Evolutionary conservation across 2,797 vertebrate genomes (phyloP).

Genomic region (Macropodus opercularis): DNA sequence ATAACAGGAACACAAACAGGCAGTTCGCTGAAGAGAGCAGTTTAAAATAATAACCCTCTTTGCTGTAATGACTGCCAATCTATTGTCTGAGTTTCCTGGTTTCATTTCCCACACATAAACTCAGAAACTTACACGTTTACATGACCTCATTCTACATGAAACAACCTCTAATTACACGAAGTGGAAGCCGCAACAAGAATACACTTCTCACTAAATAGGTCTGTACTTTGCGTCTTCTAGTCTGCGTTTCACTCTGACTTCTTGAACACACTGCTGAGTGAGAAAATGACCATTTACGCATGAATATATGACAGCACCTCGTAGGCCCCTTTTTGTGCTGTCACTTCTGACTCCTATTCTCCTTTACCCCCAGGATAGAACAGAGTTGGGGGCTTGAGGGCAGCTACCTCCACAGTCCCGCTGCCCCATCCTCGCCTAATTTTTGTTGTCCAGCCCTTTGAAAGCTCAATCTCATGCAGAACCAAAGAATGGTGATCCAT

Average conservation of each 20-base stretch:
- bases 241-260: constrained; percentile 52
- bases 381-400: constrained; percentile 78
- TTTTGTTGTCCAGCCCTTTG: constrained; percentile 86
- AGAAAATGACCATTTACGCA: constrained; percentile 84
- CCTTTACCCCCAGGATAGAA: constrained; percentile 76
- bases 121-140: constrained; percentile 75
- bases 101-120: constrained; percentile 80
- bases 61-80: constrained; percentile 69
- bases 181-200: constrained; percentile 75
- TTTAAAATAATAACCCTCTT: constrained; percentile 75
- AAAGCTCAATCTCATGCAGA: constrained; percentile 84
- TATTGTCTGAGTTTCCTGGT: constrained; percentile 80
- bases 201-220: constrained; percentile 67
- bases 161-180: constrained; percentile 81
- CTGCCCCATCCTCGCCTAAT: constrained; percentile 81
- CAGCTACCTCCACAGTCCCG: constrained; percentile 85
- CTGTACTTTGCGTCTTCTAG: constrained; percentile 55
- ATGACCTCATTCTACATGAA: constrained; percentile 74
- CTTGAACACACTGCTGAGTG: constrained; percentile 68
- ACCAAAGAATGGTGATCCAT: constrained; percentile 86
- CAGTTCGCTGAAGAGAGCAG: constrained; percentile 56
- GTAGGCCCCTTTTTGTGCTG: constrained; percentile 81
- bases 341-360: constrained; percentile 82
- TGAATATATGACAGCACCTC: constrained; percentile 82
- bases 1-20: constrained; percentile 71